A percentile compares a stretch with the other conserved stretches of the same genome.
Evolutionary conservation across 2,888 invertebrate species (phyloP).

Genomic region (Euspilapteryx auroguttella): DNA sequence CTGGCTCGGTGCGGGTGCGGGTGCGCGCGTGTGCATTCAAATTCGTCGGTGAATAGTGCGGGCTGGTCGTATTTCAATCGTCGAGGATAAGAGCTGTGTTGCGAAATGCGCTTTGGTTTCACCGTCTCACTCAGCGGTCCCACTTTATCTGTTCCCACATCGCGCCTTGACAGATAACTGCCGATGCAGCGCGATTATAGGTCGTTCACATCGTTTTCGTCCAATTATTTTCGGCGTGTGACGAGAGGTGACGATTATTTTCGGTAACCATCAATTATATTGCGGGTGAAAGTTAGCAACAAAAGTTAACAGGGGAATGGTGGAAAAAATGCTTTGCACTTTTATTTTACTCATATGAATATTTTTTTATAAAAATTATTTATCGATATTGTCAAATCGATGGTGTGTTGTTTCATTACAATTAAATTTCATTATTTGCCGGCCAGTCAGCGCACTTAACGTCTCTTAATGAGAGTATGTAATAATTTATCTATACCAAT

Average conservation of each 20-base stretch:
- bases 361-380: no score
- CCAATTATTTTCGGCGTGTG: conserved; percentile 4
- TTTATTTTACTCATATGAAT: no score
- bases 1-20: conserved; percentile 55
- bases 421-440: no score
- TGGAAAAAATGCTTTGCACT: no score
- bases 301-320: no score
- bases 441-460: no score
- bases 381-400: no score
- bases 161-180: conserved; percentile 15
- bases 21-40: conserved; percentile 48
- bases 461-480: no score
- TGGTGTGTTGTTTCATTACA: no score
- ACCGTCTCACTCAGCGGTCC: conserved; percentile 1
- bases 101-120: conserved; percentile 1
- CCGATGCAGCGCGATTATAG: conserved; percentile 11
- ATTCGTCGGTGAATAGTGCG: conserved; percentile 11
- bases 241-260: background rate
- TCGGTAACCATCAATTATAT: no score
- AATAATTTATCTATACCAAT: no score
- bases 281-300: no score
- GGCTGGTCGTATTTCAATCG: conserved; percentile 17
- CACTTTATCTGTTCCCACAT: conserved; percentile 16
- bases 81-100: conserved; percentile 3
- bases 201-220: conserved; percentile 10